Evolutionary conservation across 2,797 vertebrate species (phyloP).

Genomic region (Morelia viridis): DNA sequence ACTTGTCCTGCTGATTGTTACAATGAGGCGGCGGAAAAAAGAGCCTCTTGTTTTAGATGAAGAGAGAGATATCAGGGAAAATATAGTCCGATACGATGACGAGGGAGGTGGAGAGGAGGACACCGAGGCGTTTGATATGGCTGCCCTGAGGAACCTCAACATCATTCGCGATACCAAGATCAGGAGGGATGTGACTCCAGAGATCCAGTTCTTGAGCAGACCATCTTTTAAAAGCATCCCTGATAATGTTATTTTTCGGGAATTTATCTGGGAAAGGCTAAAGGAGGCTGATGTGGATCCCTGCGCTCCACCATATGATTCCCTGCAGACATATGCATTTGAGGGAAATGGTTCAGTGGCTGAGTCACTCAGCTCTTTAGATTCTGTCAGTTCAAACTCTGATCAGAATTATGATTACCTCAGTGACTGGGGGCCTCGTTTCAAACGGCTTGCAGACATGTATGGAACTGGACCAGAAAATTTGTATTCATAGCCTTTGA

Average conservation of each 20-base stretch:
- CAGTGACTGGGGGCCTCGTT: constrained; percentile 94
- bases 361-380: constrained; percentile 92
- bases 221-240: constrained; percentile 86
- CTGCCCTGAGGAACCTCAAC: constrained; percentile 90
- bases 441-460: constrained; percentile 94
- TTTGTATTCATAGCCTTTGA: constrained; percentile 87
- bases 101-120: constrained; percentile 97
- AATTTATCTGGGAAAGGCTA: constrained; percentile 96
- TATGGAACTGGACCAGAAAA: constrained; percentile 85
- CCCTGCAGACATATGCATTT: constrained; percentile 93
- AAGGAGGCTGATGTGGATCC: constrained; percentile 92
- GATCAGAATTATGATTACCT: constrained; percentile 98
- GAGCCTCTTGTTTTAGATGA: constrained; percentile 93
- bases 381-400: constrained; percentile 93
- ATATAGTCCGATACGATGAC: constrained; percentile 94
- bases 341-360: constrained; percentile 93
- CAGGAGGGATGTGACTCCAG: constrained; percentile 89
- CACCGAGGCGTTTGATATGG: constrained; percentile 97
- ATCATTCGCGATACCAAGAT: constrained; percentile 84
- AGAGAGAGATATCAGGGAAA: constrained; percentile 91
- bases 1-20: constrained; percentile 89
- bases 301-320: constrained; percentile 91
- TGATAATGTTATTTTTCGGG: constrained; percentile 91
- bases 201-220: constrained; percentile 88
- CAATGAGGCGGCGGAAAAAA: constrained; percentile 88